A percentile compares a stretch with the other conserved stretches of the same genome.
Conservation (phyloP, 2,888 invertebrate species). For the Epinotia demarniana region DNA sequence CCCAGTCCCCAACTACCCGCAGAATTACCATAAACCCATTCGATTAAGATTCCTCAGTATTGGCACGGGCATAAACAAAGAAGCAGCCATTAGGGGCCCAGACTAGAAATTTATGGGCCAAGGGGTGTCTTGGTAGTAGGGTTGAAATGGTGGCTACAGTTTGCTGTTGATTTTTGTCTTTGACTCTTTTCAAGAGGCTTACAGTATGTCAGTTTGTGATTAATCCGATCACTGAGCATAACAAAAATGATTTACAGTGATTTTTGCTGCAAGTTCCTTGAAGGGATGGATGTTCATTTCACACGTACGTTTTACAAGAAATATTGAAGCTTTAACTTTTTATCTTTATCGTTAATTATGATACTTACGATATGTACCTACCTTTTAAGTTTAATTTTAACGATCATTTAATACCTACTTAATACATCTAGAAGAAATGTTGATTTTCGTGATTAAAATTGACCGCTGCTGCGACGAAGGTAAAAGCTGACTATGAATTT, state of each 20-base stretch:
- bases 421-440: no score
- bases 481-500: no score
- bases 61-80: constrained; percentile 59
- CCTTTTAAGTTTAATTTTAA: not conserved
- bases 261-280: no score
- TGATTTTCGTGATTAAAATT: no score
- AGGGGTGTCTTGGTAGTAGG: constrained; percentile 56
- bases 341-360: no score
- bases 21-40: constrained; percentile 61
- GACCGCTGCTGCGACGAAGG: no score
- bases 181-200: constrained; percentile 1
- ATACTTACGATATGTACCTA: not conserved
- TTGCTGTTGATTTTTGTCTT: constrained; percentile 19
- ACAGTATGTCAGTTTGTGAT: not conserved
- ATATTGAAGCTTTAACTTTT: no score
- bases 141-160: constrained; percentile 18
- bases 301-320: no score
- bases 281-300: no score
- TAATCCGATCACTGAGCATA: no score
- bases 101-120: constrained; percentile 64
- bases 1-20: constrained; percentile 45
- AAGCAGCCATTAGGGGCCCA: constrained; percentile 64
- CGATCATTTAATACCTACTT: no score
- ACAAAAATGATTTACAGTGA: no score
- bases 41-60: constrained; percentile 62